Conservation (phyloP, 2,113 vertebrate genomes). For the Phrynosoma platyrhinos region DNA sequence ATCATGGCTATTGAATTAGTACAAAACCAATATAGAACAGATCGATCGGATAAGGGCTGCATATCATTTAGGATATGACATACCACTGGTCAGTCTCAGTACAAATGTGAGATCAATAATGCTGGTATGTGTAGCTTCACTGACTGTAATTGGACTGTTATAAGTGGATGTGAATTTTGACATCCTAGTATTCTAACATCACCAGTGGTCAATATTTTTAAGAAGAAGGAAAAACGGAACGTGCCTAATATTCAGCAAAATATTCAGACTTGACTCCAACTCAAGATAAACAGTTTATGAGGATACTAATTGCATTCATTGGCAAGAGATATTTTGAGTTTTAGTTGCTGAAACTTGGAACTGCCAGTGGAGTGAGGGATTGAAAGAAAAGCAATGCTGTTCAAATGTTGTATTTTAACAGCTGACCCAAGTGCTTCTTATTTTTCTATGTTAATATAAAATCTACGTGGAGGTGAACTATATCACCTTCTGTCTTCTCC, state of each 20-base stretch:
- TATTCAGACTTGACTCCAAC: constrained; percentile 8
- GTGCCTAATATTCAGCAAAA: not conserved
- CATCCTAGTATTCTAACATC: not conserved
- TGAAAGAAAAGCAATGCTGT: constrained; percentile 37
- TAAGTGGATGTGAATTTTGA: not conserved
- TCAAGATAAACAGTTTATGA: constrained; percentile 13
- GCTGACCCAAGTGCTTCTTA: constrained; percentile 54
- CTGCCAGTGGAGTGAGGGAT: not conserved
- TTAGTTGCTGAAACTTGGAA: constrained; percentile 55
- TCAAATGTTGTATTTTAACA: constrained; percentile 56
- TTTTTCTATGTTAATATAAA: constrained; percentile 67
- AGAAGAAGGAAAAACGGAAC: not conserved
- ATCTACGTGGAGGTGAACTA: constrained; percentile 63
- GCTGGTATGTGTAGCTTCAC: not conserved
- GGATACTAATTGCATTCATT: constrained; percentile 5
- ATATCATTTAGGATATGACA: not conserved
- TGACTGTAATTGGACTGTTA: not conserved
- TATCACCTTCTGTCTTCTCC: constrained; percentile 67
- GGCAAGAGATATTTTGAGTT: constrained; percentile 27
- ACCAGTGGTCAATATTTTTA: not conserved
- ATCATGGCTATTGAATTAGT: not conserved
- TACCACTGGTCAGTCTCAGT: not conserved
- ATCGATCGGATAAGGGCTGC: not conserved
- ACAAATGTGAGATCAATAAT: not conserved
- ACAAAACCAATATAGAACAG: not conserved